A percentile compares a stretch with the other conserved stretches of the same genome.
These are phyloP conservation scores for Panagrolaimus sp. DNA, from an alignment of 1,140 invertebrate genomes.

Conservation along the genomic window DNA sequence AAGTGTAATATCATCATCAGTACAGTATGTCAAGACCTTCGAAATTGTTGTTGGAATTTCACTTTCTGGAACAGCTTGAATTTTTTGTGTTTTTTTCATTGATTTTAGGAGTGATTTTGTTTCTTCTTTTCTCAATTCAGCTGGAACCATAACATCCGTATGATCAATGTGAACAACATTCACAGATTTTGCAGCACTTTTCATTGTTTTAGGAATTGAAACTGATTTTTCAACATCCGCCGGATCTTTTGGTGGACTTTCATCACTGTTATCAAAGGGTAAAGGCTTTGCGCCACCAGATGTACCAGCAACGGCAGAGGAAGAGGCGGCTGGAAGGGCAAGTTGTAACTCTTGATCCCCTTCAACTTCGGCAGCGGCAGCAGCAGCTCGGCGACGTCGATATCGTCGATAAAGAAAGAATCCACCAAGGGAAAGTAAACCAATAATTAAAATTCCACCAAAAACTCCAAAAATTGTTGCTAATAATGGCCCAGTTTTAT, in stretches of 20 bases:
- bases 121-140: slow-evolving; percentile 16
- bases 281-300: too few relatives aligned
- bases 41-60: neutral
- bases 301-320: too few relatives aligned
- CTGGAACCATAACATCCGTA: slow-evolving; percentile 7
- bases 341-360: too few relatives aligned
- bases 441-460: too few relatives aligned
- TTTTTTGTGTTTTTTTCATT: neutral
- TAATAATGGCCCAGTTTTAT: too few relatives aligned
- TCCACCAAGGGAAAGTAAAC: too few relatives aligned
- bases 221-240: neutral
- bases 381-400: too few relatives aligned
- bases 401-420: too few relatives aligned
- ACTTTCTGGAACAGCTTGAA: neutral
- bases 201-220: neutral
- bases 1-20: slow-evolving; percentile 25
- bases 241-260: neutral
- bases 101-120: neutral
- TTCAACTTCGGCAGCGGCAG: too few relatives aligned
- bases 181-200: neutral
- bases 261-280: neutral
- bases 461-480: too few relatives aligned
- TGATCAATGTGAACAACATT: slow-evolving; percentile 16
- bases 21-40: slow-evolving; percentile 22
- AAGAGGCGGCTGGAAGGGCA: too few relatives aligned